Percentiles rank a stretch among this genome's conserved stretches.
Evolutionary conservation across 2,113 vertebrate species (phyloP).

Genomic region (Neotoma lepida): DNA sequence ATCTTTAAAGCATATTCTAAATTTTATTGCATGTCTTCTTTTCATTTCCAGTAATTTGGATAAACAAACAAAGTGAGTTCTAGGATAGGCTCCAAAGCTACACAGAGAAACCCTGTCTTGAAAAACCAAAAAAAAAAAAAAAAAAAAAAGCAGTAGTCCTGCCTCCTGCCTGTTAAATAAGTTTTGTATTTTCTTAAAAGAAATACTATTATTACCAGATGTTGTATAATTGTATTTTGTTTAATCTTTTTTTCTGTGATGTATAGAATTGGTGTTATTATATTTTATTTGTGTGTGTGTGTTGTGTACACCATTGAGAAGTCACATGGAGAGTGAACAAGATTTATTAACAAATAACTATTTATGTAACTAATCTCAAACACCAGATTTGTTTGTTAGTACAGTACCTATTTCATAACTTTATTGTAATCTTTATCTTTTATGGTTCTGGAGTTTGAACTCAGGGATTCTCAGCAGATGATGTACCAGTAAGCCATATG

Average conservation of each 20-base stretch:
- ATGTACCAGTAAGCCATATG: neutral
- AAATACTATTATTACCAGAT: neutral
- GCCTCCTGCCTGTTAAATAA: neutral
- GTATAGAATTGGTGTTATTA: neutral
- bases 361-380: neutral
- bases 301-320: neutral
- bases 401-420: neutral
- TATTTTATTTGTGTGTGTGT: neutral
- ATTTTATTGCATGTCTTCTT: slow-evolving; percentile 34
- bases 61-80: too few species aligned
- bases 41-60: neutral
- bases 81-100: too few species aligned
- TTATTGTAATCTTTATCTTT: neutral
- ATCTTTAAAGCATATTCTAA: neutral
- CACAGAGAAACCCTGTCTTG: too few species aligned
- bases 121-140: too few species aligned
- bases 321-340: neutral
- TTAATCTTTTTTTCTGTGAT: neutral
- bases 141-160: neutral
- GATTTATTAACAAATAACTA: neutral
- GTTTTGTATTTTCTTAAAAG: slow-evolving; percentile 37
- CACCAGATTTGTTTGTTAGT: slow-evolving; percentile 11
- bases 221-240: neutral
- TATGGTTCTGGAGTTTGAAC: neutral
- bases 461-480: neutral